Evolutionary conservation across 2,888 invertebrate species (phyloP), one percentile per base, ranked within the genome.

Genomic region (Eucriotettix oculatus): DNA sequence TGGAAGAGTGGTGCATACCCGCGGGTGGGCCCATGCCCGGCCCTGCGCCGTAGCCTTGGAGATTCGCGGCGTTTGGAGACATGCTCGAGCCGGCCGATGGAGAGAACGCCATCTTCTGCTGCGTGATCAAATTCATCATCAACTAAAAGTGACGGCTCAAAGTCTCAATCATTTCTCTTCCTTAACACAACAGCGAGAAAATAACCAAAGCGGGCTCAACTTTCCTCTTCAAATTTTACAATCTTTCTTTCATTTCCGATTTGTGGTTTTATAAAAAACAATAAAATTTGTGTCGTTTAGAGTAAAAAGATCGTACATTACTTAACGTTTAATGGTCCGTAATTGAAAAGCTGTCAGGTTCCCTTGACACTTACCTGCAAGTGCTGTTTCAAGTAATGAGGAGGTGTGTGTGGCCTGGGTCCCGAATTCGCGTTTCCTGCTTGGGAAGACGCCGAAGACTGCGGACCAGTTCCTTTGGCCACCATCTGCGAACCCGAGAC

Each of bases 381-480:
- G 64, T 85, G 84, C 71, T 84, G 83, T 70, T 84, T 84, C 72
- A 84, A 77, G 77, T 84, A 84, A 73, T 81, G 80, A 66, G 81
- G 71, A 61, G 78, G 77, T 42, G 79, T 77, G 56, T 78, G 78
- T 55, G 77, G 77, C 52, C 78, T 73, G 1, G 71, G 68, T 42
- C 67, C 67, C 53, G 67, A 61, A 40, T 64, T 64, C 12, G 65
- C 62, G 54, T 64, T 65, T n/a, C 65, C 60, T 29, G 61, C 61
- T 42, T 64, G 66, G 11, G 62, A 61, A 16, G 62, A 54, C 40
- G 59, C 63, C 55, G 62, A 57, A 14, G 55, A n/a, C 59, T 59
- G 63, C 53, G 58, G 63, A 17, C 61, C 62, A 29, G 60, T 56
- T 41, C 66, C 68, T 40, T 55, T 55, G 42, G 41, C 29, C 11